A percentile compares a stretch with the other conserved stretches of the same genome.
Conservation (phyloP, 2,113 vertebrate species). For the Speoplatyrhinus poulsoni region DNA sequence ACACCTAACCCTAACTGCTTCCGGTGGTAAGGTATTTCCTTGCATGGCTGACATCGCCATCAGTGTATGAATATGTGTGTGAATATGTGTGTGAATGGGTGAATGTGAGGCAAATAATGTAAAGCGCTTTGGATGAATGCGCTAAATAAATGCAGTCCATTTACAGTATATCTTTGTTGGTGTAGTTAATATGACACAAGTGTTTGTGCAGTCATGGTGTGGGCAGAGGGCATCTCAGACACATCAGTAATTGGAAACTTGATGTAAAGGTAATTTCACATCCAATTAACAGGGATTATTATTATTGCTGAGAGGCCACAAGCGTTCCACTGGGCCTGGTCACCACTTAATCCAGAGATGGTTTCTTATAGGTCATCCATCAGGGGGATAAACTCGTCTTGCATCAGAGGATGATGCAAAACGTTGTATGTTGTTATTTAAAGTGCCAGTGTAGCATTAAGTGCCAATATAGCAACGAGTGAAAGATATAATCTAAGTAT, state of each 20-base stretch:
- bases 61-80: too few species aligned
- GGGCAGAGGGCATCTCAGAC: slow-evolving; percentile 26
- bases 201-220: background rate
- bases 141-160: background rate
- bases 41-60: too few species aligned
- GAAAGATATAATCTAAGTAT: background rate
- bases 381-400: slow-evolving; percentile 23
- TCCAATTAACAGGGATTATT: slow-evolving; percentile 73
- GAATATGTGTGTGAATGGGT: too few species aligned
- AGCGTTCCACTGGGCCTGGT: slow-evolving; percentile 42
- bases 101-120: too few species aligned
- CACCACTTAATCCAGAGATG: slow-evolving; percentile 55
- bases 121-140: too few species aligned
- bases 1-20: too few species aligned
- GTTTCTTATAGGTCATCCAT: slow-evolving; percentile 49
- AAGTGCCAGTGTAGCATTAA: background rate
- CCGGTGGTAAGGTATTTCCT: too few species aligned
- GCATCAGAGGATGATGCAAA: slow-evolving; percentile 14
- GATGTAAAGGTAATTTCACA: slow-evolving; percentile 65
- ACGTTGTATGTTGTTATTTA: slow-evolving; percentile 37
- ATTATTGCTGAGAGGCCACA: slow-evolving; percentile 59
- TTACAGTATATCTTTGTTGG: background rate
- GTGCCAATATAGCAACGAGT: slow-evolving; percentile 6
- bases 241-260: slow-evolving; percentile 23
- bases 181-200: slow-evolving; percentile 1